Conservation (phyloP, 2,888 invertebrate species). For the Coenonympha glycerion region DNA sequence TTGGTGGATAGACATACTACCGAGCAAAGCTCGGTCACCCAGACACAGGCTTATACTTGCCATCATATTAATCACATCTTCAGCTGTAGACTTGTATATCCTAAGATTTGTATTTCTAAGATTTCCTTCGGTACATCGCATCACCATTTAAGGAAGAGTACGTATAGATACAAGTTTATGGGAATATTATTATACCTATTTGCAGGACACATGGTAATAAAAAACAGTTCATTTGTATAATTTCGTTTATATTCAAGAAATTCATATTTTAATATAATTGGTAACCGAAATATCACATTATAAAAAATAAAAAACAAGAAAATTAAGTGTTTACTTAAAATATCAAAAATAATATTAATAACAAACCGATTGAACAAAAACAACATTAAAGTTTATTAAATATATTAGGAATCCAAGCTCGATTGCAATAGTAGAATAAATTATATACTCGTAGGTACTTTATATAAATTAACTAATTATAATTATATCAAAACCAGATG, state of each 20-base stretch:
- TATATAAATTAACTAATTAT: constrained; percentile 43
- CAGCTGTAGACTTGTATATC: too few relatives aligned
- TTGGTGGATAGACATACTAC: too few relatives aligned
- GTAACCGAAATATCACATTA: constrained; percentile 46
- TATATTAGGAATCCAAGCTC: constrained; percentile 46
- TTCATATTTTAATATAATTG: constrained; percentile 34
- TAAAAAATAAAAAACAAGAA: constrained; percentile 29
- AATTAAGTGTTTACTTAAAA: constrained; percentile 22
- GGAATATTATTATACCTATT: too few relatives aligned
- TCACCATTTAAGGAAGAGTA: not conserved
- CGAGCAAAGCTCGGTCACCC: too few relatives aligned
- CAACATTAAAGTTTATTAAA: constrained; percentile 19
- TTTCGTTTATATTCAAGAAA: constrained; percentile 35
- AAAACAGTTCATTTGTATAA: constrained; percentile 25
- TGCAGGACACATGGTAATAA: constrained; percentile 3
- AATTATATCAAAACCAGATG: constrained; percentile 38
- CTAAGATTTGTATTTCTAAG: too few relatives aligned
- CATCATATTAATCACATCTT: too few relatives aligned
- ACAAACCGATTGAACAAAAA: constrained; percentile 15
- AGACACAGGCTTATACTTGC: too few relatives aligned
- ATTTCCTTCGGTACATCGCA: too few relatives aligned
- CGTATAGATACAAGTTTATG: too few relatives aligned
- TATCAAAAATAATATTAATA: constrained; percentile 32
- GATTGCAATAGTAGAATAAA: constrained; percentile 36
- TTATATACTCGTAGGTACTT: constrained; percentile 30